Percentiles rank a stretch among this genome's conserved stretches.
Evolutionary conservation across 1,140 invertebrate species (phyloP).

Genomic region (Mya arenaria): DNA sequence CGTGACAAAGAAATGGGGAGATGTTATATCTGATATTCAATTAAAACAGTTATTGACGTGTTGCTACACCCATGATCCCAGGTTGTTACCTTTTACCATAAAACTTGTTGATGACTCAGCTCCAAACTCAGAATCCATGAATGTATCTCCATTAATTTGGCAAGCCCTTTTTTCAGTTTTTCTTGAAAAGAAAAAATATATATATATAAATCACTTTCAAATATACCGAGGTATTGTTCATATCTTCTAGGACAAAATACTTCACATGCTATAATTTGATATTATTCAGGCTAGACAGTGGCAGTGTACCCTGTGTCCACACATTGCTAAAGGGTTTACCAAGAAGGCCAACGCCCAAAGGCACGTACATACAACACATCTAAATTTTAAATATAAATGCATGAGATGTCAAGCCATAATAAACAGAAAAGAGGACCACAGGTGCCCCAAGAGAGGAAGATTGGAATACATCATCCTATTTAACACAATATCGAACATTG

Average conservation of each 20-base stretch:
- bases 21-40: constrained; percentile 15
- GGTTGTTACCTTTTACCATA: no score
- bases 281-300: neutral
- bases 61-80: no score
- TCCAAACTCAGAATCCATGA: no score
- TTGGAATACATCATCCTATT: neutral
- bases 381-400: neutral
- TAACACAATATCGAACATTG: neutral
- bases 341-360: neutral
- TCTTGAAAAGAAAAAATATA: no score
- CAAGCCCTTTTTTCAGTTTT: no score
- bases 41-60: no score
- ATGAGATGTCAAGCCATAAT: neutral
- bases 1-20: constrained; percentile 10
- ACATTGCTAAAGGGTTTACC: neutral
- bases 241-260: no score
- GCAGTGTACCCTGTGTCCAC: neutral
- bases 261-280: neutral
- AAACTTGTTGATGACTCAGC: no score
- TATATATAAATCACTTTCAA: no score
- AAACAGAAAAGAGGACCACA: neutral
- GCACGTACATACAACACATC: neutral
- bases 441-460: neutral
- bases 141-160: no score
- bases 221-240: no score